These are phyloP conservation scores for Drosophila borborema DNA, from an alignment of 2,888 invertebrate species.

Conservation along the genomic window DNA sequence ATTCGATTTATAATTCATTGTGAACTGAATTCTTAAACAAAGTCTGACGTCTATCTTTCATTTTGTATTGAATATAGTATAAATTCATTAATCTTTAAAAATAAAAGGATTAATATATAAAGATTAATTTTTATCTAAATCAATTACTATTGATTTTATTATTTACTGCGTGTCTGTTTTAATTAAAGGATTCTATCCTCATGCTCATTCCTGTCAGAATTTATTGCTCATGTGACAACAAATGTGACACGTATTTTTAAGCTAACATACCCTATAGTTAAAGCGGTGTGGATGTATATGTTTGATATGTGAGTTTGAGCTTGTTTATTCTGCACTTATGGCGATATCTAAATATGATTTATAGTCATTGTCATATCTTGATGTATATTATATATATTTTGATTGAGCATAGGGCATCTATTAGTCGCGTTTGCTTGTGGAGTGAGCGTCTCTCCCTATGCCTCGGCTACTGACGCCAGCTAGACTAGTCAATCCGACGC, in stretches of 20 bases:
- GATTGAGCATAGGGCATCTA: conserved; percentile 13
- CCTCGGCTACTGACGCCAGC: conserved; percentile 46
- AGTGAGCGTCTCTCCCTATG: not conserved
- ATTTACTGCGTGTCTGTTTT: conserved; percentile 5
- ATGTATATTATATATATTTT: not conserved
- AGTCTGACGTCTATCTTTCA: not conserved
- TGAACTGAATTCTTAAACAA: conserved; percentile 2
- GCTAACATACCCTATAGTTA: not conserved
- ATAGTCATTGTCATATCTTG: not conserved
- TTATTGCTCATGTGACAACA: conserved; percentile 3
- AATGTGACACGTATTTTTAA: conserved; percentile 6
- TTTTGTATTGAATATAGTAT: not conserved
- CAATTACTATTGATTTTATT: not conserved
- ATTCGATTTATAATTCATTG: conserved; percentile 6
- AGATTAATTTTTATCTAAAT: not conserved
- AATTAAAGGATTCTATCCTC: conserved; percentile 26
- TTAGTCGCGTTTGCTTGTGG: not conserved
- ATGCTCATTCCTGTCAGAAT: conserved; percentile 13
- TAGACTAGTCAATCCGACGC: conserved; percentile 64
- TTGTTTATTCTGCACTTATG: not conserved
- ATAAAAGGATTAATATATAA: not conserved
- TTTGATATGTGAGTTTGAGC: no score
- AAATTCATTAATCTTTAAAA: not conserved
- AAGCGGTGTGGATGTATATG: not conserved
- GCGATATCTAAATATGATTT: not conserved